Evolutionary conservation across 2,888 invertebrate genomes (phyloP).

Genomic region (Aethes cnicana): DNA sequence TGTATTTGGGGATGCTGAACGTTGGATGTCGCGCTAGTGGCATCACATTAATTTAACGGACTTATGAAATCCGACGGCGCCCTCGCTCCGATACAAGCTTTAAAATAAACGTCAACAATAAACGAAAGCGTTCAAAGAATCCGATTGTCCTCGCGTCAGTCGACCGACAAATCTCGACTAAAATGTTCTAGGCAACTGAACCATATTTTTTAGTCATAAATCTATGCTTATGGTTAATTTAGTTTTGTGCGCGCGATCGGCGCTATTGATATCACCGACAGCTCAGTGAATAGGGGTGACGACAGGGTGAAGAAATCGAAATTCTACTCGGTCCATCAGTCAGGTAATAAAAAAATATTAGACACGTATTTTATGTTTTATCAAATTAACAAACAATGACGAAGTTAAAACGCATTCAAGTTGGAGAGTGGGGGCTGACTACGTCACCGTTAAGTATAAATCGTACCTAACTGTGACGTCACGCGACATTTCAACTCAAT

Average conservation of each 20-base stretch:
- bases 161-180: conserved; percentile 14
- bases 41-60: conserved; percentile 51
- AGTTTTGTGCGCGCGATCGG: conserved; percentile 10
- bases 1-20: conserved; percentile 57
- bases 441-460: no score
- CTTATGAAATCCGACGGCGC: conserved; percentile 50
- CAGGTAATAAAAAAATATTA: no score
- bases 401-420: no score
- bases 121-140: conserved; percentile 25
- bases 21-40: conserved; percentile 42
- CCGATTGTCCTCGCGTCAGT: conserved; percentile 16
- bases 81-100: conserved; percentile 34
- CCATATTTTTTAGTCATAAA: conserved; percentile 24
- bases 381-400: no score
- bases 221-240: conserved; percentile 24
- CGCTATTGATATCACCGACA: conserved; percentile 22
- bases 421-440: no score
- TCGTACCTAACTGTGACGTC: no score
- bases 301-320: conserved; percentile 13
- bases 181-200: conserved; percentile 1
- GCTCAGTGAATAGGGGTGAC: conserved; percentile 17
- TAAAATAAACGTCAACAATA: conserved; percentile 30
- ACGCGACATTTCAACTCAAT: no score
- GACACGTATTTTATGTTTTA: no score
- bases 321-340: no score